Conservation (phyloP, 2,888 invertebrate genomes). For the Petrolisthes cinctipes region DNA sequence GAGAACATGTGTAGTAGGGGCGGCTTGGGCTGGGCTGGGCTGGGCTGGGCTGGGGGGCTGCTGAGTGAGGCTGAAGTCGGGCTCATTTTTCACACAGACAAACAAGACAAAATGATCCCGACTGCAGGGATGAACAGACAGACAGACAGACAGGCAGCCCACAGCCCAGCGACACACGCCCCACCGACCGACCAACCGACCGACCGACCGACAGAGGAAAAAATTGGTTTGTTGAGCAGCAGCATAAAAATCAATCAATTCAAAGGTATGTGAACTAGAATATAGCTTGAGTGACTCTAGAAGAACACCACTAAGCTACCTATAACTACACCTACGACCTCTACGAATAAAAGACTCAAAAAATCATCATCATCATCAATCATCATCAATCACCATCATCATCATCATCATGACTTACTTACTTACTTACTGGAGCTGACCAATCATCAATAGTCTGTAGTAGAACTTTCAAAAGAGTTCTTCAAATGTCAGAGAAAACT, state of each 20-base stretch:
- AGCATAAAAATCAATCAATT: too few relatives aligned
- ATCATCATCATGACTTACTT: background rate
- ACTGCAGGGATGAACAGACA: slow-evolving; percentile 4
- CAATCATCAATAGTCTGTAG: slow-evolving; percentile 39
- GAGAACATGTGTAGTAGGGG: slow-evolving; percentile 9
- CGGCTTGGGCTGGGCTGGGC: background rate
- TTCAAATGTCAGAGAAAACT: slow-evolving; percentile 59
- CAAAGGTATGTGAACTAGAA: too few relatives aligned
- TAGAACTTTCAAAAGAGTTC: slow-evolving; percentile 56
- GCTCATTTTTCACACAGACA: slow-evolving; percentile 30
- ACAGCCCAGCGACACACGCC: slow-evolving; percentile 24
- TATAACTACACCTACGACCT: too few relatives aligned
- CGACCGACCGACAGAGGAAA: slow-evolving; percentile 1
- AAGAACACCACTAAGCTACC: too few relatives aligned
- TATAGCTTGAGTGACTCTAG: too few relatives aligned
- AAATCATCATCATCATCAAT: background rate
- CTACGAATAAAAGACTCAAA: too few relatives aligned
- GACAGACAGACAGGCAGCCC: background rate
- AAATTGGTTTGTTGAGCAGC: background rate
- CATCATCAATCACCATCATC: background rate
- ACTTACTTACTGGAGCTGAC: slow-evolving; percentile 3
- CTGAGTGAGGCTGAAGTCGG: slow-evolving; percentile 9
- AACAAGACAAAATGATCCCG: slow-evolving; percentile 29
- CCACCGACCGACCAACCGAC: background rate
- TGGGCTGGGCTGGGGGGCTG: background rate